Conservation (phyloP, 2,797 vertebrate genomes). For the Enteromius argenteus region DNA sequence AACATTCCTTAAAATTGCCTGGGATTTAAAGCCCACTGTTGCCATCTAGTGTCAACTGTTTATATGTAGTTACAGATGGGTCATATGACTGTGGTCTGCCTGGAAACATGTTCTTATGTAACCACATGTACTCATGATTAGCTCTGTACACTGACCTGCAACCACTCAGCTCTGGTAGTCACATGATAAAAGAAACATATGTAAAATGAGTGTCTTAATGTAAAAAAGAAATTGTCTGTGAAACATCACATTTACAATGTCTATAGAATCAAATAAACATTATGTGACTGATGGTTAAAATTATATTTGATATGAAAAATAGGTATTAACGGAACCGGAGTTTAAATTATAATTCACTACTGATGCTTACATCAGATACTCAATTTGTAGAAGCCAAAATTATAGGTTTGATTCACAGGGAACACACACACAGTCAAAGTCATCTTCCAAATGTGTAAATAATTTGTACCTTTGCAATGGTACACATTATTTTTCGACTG, state of each 20-base stretch:
- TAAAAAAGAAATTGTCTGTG: neutral
- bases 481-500: neutral
- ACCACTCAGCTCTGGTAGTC: slow-evolving; percentile 19
- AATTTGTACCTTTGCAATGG: slow-evolving; percentile 19
- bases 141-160: slow-evolving; percentile 7
- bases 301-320: neutral
- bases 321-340: neutral
- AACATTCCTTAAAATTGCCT: slow-evolving; percentile 5
- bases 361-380: neutral
- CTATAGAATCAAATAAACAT: slow-evolving; percentile 15
- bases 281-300: neutral
- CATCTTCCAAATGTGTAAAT: slow-evolving; percentile 4
- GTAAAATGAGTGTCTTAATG: neutral
- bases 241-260: neutral
- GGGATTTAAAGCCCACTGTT: slow-evolving; percentile 60
- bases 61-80: slow-evolving; percentile 17
- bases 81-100: slow-evolving; percentile 72
- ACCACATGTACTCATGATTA: slow-evolving; percentile 45
- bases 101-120: slow-evolving; percentile 63
- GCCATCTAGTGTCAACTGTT: slow-evolving; percentile 69
- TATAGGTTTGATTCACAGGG: slow-evolving; percentile 7
- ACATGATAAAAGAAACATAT: neutral
- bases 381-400: slow-evolving; percentile 5
- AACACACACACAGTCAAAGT: neutral
- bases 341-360: neutral